phyloP scores from a whole-genome alignment of 2,888 invertebrate species.

The Heteromurus nitidus region DNA sequence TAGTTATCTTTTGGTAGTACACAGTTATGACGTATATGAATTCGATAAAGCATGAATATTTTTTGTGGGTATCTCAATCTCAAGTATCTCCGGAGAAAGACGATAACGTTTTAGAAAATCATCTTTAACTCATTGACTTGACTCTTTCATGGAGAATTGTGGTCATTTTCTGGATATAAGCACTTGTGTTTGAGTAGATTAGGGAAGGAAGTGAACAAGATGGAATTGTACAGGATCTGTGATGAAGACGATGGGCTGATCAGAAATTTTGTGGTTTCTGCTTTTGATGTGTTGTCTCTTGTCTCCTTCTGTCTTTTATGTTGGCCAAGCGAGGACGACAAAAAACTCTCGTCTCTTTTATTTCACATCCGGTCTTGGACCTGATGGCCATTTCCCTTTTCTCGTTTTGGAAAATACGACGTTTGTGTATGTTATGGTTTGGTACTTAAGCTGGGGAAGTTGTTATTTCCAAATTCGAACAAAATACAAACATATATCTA shows the following conservation, averaged over 20 bases:
- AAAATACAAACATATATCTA: background rate
- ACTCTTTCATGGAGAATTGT: background rate
- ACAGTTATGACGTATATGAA: too few relatives aligned
- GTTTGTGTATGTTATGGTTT: background rate
- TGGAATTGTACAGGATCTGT: background rate
- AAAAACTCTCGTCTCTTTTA: too few relatives aligned
- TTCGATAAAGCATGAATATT: too few relatives aligned
- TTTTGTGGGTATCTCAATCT: too few relatives aligned
- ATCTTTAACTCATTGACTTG: background rate
- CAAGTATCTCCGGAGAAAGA: too few relatives aligned
- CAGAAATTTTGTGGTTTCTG: background rate
- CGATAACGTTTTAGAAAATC: background rate
- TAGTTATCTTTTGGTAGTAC: too few relatives aligned
- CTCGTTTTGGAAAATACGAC: background rate
- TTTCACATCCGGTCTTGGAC: background rate
- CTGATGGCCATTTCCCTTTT: background rate
- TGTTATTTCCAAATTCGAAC: background rate
- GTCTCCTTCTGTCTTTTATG: background rate
- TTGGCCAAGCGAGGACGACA: background rate
- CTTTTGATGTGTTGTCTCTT: background rate
- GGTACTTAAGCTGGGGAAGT: background rate
- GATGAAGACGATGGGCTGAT: background rate
- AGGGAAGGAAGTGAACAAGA: background rate
- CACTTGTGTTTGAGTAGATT: background rate
- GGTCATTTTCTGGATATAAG: background rate